Evolutionary conservation across 2,888 invertebrate genomes (phyloP).

Genomic region (Macaria liturata): DNA sequence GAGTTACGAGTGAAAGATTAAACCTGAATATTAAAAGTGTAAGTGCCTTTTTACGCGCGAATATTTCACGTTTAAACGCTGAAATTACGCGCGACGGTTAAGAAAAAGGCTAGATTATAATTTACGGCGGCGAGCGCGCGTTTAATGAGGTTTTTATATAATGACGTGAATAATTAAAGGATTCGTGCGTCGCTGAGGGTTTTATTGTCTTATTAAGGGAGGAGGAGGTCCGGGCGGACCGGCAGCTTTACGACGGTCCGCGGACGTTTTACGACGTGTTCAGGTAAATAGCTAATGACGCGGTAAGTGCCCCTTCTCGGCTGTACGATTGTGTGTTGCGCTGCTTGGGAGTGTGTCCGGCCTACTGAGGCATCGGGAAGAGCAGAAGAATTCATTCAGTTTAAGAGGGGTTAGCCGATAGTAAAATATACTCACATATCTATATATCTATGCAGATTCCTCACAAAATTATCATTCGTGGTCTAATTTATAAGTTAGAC

Average conservation of each 20-base stretch:
- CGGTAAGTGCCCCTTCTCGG: conserved; percentile 13
- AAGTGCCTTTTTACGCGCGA: conserved; percentile 21
- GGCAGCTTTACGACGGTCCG: conserved; percentile 27
- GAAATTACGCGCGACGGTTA: conserved; percentile 24
- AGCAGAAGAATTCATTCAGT: too few species aligned
- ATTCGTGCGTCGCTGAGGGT: conserved; percentile 25
- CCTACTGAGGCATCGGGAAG: too few species aligned
- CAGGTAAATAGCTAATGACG: conserved; percentile 26
- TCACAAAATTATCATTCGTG: too few species aligned
- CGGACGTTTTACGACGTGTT: conserved; percentile 21
- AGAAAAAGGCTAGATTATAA: conserved; percentile 31
- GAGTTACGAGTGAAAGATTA: conserved; percentile 22
- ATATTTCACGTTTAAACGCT: conserved; percentile 21
- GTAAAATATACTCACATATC: too few species aligned
- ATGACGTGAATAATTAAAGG: conserved; percentile 36
- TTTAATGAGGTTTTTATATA: conserved; percentile 34
- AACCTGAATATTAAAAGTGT: conserved; percentile 24
- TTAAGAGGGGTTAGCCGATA: too few species aligned
- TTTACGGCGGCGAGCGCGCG: conserved; percentile 24
- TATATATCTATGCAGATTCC: too few species aligned
- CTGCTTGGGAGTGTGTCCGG: too few species aligned
- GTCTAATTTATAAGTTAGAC: too few species aligned
- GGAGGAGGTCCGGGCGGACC: conserved; percentile 3
- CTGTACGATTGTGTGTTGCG: too few species aligned
- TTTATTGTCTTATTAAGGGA: conserved; percentile 38